Base-by-base conservation (phyloP, 2,888 invertebrate species). In the Calephelis perditalis region DNA sequence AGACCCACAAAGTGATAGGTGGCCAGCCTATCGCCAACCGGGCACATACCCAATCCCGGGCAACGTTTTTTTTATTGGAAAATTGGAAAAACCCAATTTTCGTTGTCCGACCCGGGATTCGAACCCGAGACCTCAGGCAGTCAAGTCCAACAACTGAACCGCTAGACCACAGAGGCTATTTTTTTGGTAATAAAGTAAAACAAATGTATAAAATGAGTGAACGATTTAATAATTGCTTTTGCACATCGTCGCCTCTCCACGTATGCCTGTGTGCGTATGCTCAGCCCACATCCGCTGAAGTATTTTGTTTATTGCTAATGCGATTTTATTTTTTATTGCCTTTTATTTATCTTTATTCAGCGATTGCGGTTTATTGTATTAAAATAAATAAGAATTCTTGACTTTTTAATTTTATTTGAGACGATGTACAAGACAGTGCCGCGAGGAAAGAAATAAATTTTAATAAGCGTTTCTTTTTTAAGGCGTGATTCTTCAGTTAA, bases 241-340 rank as follows among this genome's bases (percentile, higher is more conserved):
- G 61, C 15, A 45, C 47, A 54, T 44, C 58, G 60, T 56, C 63
- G 63, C 68, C 62, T 63, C 85, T 86, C 88, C 71, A 87, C 70
- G 73, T 70, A 73, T 75, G 75, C 71, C 82, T 63, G 68, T 77
- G 82, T 84, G 80, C 86, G 73, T 74, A 77, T 78, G 82, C 81
- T 81, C 89, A 86, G 84, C 85, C 87, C 87, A 90, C 89, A 90
- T 90, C 88, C 89, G 88, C 84, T 89, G 88, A 88, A 90, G 90
- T 89, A 89, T 90, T 90, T 90, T 90, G 90, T 90, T 90, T 90
- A 90, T 90, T 88, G 89, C 90, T 90, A 90, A 90, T 90, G 90
- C 88, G 85, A 88, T 85, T 90, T 90, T 88, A 89, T 90, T 90
- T 89, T 89, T 90, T 89, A 90, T 89, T 88, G 82, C 86, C 81